Conservation (phyloP, 2,797 vertebrate species). For the Phataginus tricuspis region DNA sequence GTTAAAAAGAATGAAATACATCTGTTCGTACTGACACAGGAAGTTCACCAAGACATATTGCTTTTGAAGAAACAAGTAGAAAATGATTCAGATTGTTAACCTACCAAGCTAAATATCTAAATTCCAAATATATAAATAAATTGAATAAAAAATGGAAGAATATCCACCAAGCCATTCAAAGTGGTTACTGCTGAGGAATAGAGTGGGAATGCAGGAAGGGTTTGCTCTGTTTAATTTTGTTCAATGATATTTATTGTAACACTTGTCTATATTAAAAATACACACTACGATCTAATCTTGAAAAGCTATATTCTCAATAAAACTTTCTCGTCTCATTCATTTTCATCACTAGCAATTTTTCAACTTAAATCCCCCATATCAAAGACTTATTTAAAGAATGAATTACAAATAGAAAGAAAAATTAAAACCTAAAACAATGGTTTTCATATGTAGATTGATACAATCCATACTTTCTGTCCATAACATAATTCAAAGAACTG, state of each 20-base stretch:
- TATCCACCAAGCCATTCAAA: not conserved
- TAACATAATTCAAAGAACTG: not conserved
- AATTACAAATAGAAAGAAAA: not conserved
- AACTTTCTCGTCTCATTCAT: not conserved
- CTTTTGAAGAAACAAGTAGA: constrained; percentile 24
- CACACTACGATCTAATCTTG: not conserved
- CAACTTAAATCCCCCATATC: not conserved
- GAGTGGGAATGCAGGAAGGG: not conserved
- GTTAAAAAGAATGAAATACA: constrained; percentile 41
- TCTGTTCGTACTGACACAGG: not conserved
- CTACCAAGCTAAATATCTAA: not conserved
- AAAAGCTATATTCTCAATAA: not conserved
- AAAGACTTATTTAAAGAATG: not conserved
- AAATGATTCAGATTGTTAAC: not conserved
- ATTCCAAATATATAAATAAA: not conserved
- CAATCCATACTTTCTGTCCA: not conserved
- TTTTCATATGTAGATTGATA: not conserved
- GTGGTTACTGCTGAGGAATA: not conserved
- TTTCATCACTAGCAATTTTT: not conserved
- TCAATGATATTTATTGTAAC: not conserved
- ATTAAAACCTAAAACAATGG: not conserved
- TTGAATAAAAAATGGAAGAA: not conserved
- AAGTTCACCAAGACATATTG: not conserved
- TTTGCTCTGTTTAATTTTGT: not conserved
- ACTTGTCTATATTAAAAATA: not conserved